These are phyloP conservation scores for Ennomos fuscantarius DNA, from an alignment of 2,888 invertebrate genomes.

Conservation along the genomic window DNA sequence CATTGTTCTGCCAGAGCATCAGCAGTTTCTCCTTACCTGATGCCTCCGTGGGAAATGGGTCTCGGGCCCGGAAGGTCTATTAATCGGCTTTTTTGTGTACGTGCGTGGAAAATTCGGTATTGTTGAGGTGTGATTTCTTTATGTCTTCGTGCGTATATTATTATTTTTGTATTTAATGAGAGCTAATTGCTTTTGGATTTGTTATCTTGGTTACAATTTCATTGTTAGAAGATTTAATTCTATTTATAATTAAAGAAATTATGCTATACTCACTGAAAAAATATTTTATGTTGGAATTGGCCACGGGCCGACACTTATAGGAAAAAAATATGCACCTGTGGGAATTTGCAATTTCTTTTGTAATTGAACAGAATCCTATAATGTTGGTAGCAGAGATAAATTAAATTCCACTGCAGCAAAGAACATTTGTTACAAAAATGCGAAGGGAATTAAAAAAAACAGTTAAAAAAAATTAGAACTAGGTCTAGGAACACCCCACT, in stretches of 20 bases:
- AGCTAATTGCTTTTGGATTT: slow-evolving; percentile 16
- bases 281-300: too few species aligned
- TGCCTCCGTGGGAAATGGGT: slow-evolving; percentile 54
- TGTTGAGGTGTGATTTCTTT: slow-evolving; percentile 23
- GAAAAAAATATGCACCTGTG: too few species aligned
- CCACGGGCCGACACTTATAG: too few species aligned
- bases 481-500: slow-evolving; percentile 43
- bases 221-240: not conserved
- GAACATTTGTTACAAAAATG: too few species aligned
- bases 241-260: not conserved
- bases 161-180: slow-evolving; percentile 5
- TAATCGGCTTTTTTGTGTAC: slow-evolving; percentile 46
- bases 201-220: slow-evolving; percentile 6
- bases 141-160: slow-evolving; percentile 3
- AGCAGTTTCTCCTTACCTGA: slow-evolving; percentile 39
- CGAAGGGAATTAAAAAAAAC: not conserved
- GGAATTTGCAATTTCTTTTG: too few species aligned
- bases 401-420: not conserved
- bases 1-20: slow-evolving; percentile 59
- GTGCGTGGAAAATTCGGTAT: slow-evolving; percentile 47
- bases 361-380: too few species aligned
- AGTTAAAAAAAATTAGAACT: slow-evolving; percentile 35
- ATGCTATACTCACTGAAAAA: too few species aligned
- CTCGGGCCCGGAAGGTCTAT: slow-evolving; percentile 62
- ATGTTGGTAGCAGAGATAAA: not conserved